Percentiles rank a stretch among this genome's conserved stretches.
These are phyloP conservation scores for Drosophila fulvimacula DNA, from an alignment of 2,888 invertebrate genomes.

Conservation along the genomic window DNA sequence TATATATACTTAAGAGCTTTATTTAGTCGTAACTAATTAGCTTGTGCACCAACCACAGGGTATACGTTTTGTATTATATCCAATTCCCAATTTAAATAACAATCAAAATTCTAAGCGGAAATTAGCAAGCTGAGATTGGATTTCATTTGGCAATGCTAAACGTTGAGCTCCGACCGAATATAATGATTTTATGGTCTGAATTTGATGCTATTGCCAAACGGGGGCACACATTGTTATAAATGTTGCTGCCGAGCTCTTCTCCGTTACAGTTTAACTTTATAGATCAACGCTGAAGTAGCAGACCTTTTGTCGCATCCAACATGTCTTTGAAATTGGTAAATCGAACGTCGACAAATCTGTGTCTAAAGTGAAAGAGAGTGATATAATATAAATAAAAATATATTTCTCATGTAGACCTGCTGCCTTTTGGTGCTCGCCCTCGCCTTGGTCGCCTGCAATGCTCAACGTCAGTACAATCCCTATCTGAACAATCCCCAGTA, in stretches of 20 bases:
- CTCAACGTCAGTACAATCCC: constrained; percentile 65
- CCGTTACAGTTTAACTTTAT: constrained; percentile 67
- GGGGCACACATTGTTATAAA: constrained; percentile 58
- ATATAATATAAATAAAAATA: not conserved
- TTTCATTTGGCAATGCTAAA: constrained; percentile 42
- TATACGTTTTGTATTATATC: constrained; percentile 22
- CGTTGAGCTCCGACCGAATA: constrained; percentile 38
- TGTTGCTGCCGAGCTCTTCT: constrained; percentile 32
- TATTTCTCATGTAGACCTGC: constrained; percentile 35
- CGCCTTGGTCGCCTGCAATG: constrained; percentile 49
- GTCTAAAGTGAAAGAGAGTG: not conserved
- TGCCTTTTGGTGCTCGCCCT: constrained; percentile 49
- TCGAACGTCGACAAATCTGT: not conserved
- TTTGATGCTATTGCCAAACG: constrained; percentile 47
- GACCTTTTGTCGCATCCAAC: constrained; percentile 16
- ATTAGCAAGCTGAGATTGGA: constrained; percentile 57
- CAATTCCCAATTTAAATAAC: constrained; percentile 62
- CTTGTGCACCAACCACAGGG: not conserved
- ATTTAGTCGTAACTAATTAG: constrained; percentile 8
- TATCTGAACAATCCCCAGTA: constrained; percentile 67
- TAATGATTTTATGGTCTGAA: constrained; percentile 56
- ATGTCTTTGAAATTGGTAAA: constrained; percentile 70
- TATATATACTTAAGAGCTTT: not conserved
- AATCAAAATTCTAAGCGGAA: constrained; percentile 77
- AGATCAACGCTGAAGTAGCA: constrained; percentile 46